Base-by-base conservation (phyloP, 2,888 invertebrate genomes). In the Plebejus anna region DNA sequence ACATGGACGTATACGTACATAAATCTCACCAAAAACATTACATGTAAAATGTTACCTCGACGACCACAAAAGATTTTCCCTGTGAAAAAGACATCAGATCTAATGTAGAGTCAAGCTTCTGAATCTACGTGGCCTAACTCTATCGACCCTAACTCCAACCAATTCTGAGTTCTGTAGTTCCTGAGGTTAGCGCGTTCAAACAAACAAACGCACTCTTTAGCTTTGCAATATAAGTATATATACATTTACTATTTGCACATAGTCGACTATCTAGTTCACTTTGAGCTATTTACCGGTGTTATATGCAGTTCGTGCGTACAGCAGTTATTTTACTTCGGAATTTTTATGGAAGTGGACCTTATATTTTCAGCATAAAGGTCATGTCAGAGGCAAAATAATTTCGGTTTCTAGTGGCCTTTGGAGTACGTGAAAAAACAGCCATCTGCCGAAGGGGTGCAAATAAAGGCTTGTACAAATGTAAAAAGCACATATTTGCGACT, bases 361-460 rank as follows among this genome's bases (percentile, higher is more conserved):
- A 16, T 55, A 13, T 16, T 4, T 4, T 55, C 16, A 55, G 16
- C 4, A 55, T 55, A 4, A 16, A 55, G 16, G 51, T 55, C 55
- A 16, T 16, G 59, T 22, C 22, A 59, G 59, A 22, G 7, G 22
- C 4, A 55, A 55, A 55, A 16, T 55, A 16, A 16, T 13, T 13
- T 0, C 11, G 16, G 16, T 55, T 13, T 51, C 13, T 51, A 51
- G 51, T 66, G 66, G 11, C 66, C 66, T 66, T 66, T 32, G 66
- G 28, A 66, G 66, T 66, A 36, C 32, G 16, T 32, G 61, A 66
- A 66, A 66, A 66, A 66, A 66, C 13, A 66, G 66, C 28, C 66
- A 66, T 66, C 66, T 66, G 66, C 32, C 66, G 32, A 66, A 32
- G 32, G 66, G 5, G 16, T 36, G 66, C 66, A 66, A 66, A 66